phyloP scores from a whole-genome alignment of 2,113 vertebrate genomes.

The Anoura caudifer region DNA sequence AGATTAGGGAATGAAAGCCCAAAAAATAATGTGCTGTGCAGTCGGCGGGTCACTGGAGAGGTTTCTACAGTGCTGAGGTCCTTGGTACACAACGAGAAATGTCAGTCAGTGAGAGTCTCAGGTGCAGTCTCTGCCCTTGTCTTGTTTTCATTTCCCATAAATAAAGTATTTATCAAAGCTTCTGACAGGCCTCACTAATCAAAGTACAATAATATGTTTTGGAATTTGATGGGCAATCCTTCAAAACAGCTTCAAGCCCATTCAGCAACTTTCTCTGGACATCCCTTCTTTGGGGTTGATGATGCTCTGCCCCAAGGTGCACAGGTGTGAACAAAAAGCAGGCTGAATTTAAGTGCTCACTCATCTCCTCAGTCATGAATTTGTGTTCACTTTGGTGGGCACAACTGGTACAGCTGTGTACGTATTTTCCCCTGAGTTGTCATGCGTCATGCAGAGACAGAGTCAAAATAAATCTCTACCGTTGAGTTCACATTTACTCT shows the following conservation, averaged over 20 bases:
- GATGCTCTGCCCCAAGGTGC: neutral
- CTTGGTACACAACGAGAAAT: neutral
- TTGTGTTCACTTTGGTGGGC: neutral
- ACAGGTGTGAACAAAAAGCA: neutral
- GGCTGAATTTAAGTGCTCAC: too few species aligned
- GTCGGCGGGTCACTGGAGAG: neutral
- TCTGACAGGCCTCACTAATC: neutral
- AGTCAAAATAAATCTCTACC: neutral
- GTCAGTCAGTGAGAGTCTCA: neutral
- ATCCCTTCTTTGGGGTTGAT: neutral
- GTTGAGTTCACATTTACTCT: neutral
- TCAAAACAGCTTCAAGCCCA: neutral
- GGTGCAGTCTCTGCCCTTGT: neutral
- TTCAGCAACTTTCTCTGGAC: neutral
- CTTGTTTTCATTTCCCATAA: constrained; percentile 12
- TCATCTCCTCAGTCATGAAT: neutral
- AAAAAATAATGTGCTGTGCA: neutral
- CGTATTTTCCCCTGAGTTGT: neutral
- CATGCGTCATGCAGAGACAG: neutral
- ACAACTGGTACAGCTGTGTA: neutral
- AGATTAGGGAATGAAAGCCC: neutral
- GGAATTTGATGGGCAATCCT: neutral
- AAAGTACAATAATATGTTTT: neutral
- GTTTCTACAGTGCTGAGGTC: neutral
- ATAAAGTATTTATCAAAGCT: constrained; percentile 6